Evolutionary conservation across 2,113 vertebrate species (phyloP), one percentile per base, ranked within the genome.

Genomic region (Upupa epops): DNA sequence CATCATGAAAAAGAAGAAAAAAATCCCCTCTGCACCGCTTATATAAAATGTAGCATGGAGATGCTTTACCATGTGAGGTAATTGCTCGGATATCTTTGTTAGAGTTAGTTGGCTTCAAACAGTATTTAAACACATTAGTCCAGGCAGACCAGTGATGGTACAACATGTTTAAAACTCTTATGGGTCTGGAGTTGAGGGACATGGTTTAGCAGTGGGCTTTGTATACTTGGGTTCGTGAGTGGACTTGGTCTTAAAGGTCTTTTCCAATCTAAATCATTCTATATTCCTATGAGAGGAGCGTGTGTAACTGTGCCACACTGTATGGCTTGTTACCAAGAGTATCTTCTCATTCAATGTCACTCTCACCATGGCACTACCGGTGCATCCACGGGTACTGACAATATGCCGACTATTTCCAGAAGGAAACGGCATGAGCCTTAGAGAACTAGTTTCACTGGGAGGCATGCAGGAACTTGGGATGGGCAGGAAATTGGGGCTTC

Each of bases 331-430:
- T 60, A 48, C n/a, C 13, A 32, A 18, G 28, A 54, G 12, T 11
- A 13, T 11, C 29, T 36, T 49, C 22, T 48, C 0, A 21, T 5
- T 32, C 11, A 19, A 20, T 36, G 4, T 6, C 2, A 0, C 0
- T 13, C 63, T 13, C 9, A 14, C 12, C 0, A 0, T 13, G 49
- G 49, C 48, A 4, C 29, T 29, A 4, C 24, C 31, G 13, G 61
- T 3, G 5, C 8, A 17, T 79, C 66, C 4, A 0, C 0, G 2
- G 3, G n/a, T 6, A 55, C 54, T 54, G 36, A 55, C 31, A 1
- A 46, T 2, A 31, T 0, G 1, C 3, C 46, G 54, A 1, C 8
- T 2, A 1, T 25, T 48, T 1, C 45, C 40, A 37, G 70, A 16
- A 18, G 46, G 70, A 28, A 17, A 19, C 2, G 2, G 73, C 20